Conservation (phyloP, 2,797 vertebrate species). For the Enteromius viviparus region DNA sequence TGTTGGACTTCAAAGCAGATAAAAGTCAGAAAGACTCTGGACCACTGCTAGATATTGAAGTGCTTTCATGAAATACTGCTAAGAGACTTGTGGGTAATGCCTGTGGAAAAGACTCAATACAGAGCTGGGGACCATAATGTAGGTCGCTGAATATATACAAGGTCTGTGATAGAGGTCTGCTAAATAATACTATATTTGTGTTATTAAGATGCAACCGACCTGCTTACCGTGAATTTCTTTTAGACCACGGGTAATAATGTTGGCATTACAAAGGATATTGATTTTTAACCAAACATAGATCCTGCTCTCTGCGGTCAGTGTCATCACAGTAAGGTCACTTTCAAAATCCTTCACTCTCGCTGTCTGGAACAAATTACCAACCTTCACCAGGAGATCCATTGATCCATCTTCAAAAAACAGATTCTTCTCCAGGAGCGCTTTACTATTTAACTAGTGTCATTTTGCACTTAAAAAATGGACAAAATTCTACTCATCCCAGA, state of each 20-base stretch:
- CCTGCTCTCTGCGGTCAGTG: conserved; percentile 15
- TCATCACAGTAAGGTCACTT: conserved; percentile 32
- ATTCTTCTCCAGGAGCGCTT: background rate
- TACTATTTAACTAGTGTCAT: background rate
- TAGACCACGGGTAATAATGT: background rate
- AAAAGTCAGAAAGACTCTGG: conserved; percentile 36
- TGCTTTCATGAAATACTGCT: conserved; percentile 42
- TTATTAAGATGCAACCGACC: conserved; percentile 13
- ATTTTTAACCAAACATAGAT: conserved; percentile 7
- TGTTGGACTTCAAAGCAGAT: conserved; percentile 42
- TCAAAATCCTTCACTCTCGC: conserved; percentile 20
- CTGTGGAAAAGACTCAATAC: conserved; percentile 11
- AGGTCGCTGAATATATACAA: background rate
- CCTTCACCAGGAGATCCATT: conserved; percentile 32
- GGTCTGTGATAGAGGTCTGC: conserved; percentile 2
- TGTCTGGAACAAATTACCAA: conserved; percentile 41
- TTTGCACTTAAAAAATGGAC: background rate
- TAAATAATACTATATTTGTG: conserved; percentile 7
- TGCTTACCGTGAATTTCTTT: background rate
- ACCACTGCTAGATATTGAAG: conserved; percentile 35
- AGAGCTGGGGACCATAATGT: background rate
- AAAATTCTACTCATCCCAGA: background rate
- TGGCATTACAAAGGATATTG: background rate
- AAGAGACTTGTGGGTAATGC: conserved; percentile 34
- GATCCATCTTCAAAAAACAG: conserved; percentile 12